Percentiles rank a stretch among this genome's conserved stretches.
phyloP scores from a whole-genome alignment of 30 jellyfish, hydroid and myxozoan species.

The Aurelia sp. region DNA sequence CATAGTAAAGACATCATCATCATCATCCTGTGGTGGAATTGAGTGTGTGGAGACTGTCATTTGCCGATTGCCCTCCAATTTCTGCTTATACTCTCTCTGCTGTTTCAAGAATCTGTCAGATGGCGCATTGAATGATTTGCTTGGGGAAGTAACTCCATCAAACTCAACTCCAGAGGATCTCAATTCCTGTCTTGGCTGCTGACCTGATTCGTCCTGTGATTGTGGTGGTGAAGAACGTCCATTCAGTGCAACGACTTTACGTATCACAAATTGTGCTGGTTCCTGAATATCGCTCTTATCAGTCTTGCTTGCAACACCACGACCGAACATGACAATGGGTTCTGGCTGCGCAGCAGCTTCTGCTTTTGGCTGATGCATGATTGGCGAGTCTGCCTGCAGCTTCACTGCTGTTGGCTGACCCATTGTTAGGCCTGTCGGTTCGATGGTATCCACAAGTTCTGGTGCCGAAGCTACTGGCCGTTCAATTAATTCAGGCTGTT shows the following conservation, averaged over 20 bases:
- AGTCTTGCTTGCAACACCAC: constrained; percentile 25
- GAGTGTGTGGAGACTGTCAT: too few relatives aligned
- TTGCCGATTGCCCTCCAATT: too few relatives aligned
- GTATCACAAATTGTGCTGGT: constrained; percentile 20
- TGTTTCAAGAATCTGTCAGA: too few relatives aligned
- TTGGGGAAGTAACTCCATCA: too few relatives aligned
- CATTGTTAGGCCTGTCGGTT: not conserved
- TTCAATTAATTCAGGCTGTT: constrained; percentile 25
- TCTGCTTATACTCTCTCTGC: too few relatives aligned
- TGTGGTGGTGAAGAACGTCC: not conserved
- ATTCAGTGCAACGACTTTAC: not conserved
- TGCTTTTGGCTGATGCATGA: constrained; percentile 27
- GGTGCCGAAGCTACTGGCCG: not conserved
- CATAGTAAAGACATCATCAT: not conserved
- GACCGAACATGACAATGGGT: constrained; percentile 28
- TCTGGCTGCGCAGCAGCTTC: constrained; percentile 16
- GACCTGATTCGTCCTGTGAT: not conserved
- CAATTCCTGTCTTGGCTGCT: not conserved
- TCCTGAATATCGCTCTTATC: not conserved
- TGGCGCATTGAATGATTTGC: too few relatives aligned
- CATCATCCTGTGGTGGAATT: not conserved
- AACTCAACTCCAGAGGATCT: too few relatives aligned
- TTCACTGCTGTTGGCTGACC: not conserved
- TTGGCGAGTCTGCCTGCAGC: not conserved
- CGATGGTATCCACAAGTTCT: not conserved